Base-by-base conservation (phyloP, 2,888 invertebrate species). In the Eurytoma adleriae region DNA sequence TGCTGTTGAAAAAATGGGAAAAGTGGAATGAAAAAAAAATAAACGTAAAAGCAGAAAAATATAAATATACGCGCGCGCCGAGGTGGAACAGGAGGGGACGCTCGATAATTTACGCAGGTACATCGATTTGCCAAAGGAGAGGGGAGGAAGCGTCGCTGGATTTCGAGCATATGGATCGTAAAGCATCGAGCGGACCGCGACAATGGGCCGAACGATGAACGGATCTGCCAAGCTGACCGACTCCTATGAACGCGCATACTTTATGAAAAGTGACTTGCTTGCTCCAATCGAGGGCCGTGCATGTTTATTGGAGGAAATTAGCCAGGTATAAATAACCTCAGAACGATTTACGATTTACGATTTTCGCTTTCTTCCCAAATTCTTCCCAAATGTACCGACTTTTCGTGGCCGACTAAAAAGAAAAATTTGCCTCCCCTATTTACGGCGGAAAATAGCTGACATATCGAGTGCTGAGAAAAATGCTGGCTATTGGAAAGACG, bases 111-210 rank as follows among this genome's bases (percentile, higher is more conserved):
- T 86, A 87, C 40, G 40, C 84, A 86, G 85, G 83, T 84, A 84
- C 76, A 77, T 79, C 66, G 14, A 73, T 78, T 83, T 79, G 74
- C 24, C 27, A n/a, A 67, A 50, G 73, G 77, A 83, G 67, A 61
- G 69, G 68, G 61, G 73, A 16, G 18, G 62, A 61, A 27, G 40
- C 20, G 40, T 2, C 24, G 30, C n/a, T 18, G 16, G 59, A 50
- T 40, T 56, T 48, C 7, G 82, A 85, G 84, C 88, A 88, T 89
- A 89, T 89, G 72, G 85, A 84, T 88, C 88, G 85, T 89, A 89
- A 89, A 89, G 87, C 84, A 87, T 80, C 10, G 40, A 40, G 57
- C 76, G 74, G 79, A 40, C 40, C 27, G 69, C 84, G 86, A 88
- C 89, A 89, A 89, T 88, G 85, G 83, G 68, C 18, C 16, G 5